These are phyloP conservation scores for Hydractinia symbiolongicarpus DNA, from an alignment of 30 jellyfish, hydroid and myxozoan genomes.

Conservation along the genomic window DNA sequence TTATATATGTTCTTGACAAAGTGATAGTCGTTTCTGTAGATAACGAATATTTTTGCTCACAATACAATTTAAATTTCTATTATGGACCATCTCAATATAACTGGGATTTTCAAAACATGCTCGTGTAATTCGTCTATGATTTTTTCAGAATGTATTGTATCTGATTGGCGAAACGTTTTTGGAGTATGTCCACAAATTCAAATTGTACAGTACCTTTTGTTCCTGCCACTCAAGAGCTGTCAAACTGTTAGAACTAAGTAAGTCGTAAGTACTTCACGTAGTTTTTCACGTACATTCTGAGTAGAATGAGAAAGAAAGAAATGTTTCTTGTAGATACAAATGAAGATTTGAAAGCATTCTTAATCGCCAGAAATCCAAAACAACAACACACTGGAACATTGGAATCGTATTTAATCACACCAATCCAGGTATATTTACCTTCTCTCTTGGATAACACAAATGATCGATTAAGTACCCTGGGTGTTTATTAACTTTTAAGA, in stretches of 20 bases:
- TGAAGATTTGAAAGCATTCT: slow-evolving; percentile 66
- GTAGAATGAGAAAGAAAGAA: too few species aligned
- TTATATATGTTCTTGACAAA: too few species aligned
- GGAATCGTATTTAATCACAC: slow-evolving; percentile 85
- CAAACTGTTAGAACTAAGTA: slow-evolving; percentile 79
- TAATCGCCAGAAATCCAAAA: slow-evolving; percentile 89
- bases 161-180: slow-evolving; percentile 83
- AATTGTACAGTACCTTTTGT: slow-evolving; percentile 93
- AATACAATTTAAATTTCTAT: too few species aligned
- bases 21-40: too few species aligned
- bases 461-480: too few species aligned
- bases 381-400: slow-evolving; percentile 92
- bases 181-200: slow-evolving; percentile 76
- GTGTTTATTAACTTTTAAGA: too few species aligned
- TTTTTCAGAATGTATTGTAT: slow-evolving; percentile 68
- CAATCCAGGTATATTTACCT: slow-evolving; percentile 57
- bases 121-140: background rate
- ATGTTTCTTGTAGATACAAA: slow-evolving; percentile 49
- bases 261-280: slow-evolving; percentile 4
- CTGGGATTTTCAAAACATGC: too few species aligned
- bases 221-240: slow-evolving; percentile 98
- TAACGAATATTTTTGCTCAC: too few species aligned
- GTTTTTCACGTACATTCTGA: background rate
- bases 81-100: too few species aligned
- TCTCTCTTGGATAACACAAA: too few species aligned